Percentiles rank a stretch among this genome's conserved stretches.
phyloP scores from a whole-genome alignment of 2,888 invertebrate species.

The Philaethria dido region DNA sequence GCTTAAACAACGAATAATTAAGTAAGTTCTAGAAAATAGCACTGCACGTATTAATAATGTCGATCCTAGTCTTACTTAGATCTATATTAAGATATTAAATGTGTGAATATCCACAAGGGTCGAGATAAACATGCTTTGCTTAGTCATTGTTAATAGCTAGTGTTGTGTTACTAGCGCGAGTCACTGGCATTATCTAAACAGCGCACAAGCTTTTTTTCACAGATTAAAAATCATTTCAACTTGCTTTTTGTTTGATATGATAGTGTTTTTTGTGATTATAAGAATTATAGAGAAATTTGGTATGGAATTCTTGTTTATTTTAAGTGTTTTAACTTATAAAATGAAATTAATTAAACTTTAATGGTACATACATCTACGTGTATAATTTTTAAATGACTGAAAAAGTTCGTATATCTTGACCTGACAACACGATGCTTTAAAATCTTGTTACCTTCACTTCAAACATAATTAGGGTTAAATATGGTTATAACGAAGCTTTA shows the following conservation, averaged over 20 bases:
- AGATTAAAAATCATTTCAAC: conserved; percentile 45
- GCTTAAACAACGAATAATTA: background rate
- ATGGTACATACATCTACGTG: background rate
- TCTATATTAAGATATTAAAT: conserved; percentile 40
- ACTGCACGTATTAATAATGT: conserved; percentile 31
- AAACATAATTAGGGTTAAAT: conserved; percentile 40
- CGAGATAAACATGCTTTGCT: conserved; percentile 48
- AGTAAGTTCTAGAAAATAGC: conserved; percentile 11
- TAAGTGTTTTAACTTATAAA: conserved; percentile 11
- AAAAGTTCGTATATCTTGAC: conserved; percentile 48
- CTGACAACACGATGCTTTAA: conserved; percentile 47
- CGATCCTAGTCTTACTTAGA: conserved; percentile 45
- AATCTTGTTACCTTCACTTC: conserved; percentile 48
- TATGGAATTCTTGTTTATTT: background rate
- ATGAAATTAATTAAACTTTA: background rate
- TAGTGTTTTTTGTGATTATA: conserved; percentile 2
- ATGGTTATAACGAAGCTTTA: conserved; percentile 56
- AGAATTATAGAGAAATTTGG: background rate
- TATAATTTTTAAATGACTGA: conserved; percentile 39
- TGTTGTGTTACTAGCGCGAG: conserved; percentile 31
- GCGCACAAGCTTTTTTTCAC: conserved; percentile 20
- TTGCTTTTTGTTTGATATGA: conserved; percentile 46
- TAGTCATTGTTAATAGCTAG: conserved; percentile 38
- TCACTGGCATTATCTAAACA: conserved; percentile 30
- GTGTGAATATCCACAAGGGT: conserved; percentile 42